Evolutionary conservation across 1,140 invertebrate species (phyloP).

Genomic region (Drosophila melanogaster): DNA sequence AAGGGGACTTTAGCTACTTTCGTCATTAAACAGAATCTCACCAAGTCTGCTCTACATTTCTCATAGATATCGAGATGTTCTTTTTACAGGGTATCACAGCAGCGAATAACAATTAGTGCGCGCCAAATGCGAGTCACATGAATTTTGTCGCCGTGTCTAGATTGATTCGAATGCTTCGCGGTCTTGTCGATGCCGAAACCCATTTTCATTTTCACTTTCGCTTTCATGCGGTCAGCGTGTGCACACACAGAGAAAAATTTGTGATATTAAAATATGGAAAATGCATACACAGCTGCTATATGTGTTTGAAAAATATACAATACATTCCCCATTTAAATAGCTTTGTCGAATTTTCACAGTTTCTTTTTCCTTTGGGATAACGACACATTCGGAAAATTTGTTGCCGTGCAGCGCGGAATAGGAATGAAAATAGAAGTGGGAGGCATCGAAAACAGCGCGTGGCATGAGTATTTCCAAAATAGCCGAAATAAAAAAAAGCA

Average conservation of each 20-base stretch:
- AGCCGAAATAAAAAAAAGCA: conserved; percentile 42
- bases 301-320: neutral
- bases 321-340: too few relatives aligned
- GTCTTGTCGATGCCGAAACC: conserved; percentile 53
- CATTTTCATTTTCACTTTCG: conserved; percentile 43
- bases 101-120: neutral
- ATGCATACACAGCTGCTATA: neutral
- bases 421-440: conserved; percentile 22
- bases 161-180: conserved; percentile 71
- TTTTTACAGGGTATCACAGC: conserved; percentile 25
- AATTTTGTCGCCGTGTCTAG: conserved; percentile 76
- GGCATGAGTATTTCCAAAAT: conserved; percentile 69
- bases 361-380: neutral
- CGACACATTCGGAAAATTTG: neutral
- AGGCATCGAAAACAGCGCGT: conserved; percentile 60
- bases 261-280: neutral
- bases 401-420: conserved; percentile 15
- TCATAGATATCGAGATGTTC: too few relatives aligned
- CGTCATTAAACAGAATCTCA: too few relatives aligned
- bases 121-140: conserved; percentile 60
- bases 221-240: conserved; percentile 31
- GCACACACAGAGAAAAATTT: conserved; percentile 19
- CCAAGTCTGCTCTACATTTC: too few relatives aligned
- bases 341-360: neutral
- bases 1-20: too few relatives aligned